These are phyloP conservation scores for Brachionus plicatilis DNA, from an alignment of 1,140 invertebrate genomes.

Conservation along the genomic window DNA sequence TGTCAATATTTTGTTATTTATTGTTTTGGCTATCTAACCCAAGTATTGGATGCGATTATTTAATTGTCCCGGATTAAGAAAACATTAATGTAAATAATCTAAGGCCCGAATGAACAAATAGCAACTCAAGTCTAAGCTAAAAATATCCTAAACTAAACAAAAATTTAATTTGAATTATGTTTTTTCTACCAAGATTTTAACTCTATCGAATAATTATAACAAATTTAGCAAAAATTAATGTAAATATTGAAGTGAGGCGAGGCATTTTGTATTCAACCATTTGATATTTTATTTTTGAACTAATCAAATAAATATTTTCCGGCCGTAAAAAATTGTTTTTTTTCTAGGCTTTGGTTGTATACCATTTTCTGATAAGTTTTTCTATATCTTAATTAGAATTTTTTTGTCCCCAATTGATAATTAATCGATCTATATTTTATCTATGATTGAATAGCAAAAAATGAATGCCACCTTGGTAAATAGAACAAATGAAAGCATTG, in stretches of 20 bases:
- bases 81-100: slow-evolving; percentile 11
- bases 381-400: not conserved
- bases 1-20: not conserved
- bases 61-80: slow-evolving; percentile 21
- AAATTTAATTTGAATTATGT: not conserved
- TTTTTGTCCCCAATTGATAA: not conserved
- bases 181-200: not conserved
- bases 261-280: not conserved
- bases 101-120: not conserved
- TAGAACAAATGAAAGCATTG: not conserved
- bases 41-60: slow-evolving; percentile 4
- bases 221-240: slow-evolving; percentile 9
- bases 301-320: slow-evolving; percentile 14
- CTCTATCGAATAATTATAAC: not conserved
- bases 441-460: not conserved
- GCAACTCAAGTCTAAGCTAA: not conserved
- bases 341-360: slow-evolving; percentile 5
- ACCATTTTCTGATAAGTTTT: not conserved
- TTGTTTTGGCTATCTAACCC: not conserved
- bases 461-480: not conserved
- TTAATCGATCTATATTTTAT: not conserved
- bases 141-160: not conserved
- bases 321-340: not conserved
- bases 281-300: not conserved
- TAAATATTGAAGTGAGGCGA: slow-evolving; percentile 22